phyloP scores from a whole-genome alignment of 2,888 invertebrate species.

The Dicyrtoma fusca region DNA sequence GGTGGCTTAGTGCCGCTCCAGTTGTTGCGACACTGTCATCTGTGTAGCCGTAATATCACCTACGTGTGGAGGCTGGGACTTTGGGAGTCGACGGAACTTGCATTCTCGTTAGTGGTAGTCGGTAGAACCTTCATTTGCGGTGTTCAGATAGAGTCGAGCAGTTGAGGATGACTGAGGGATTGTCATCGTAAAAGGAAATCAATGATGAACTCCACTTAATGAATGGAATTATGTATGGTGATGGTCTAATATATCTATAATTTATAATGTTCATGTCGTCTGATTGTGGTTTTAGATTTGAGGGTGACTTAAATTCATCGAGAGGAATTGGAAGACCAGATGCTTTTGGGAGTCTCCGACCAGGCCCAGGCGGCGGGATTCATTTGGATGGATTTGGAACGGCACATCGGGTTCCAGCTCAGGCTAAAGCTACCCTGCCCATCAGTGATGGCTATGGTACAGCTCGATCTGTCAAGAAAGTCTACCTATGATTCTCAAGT shows the following conservation, averaged over 20 bases:
- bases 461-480: conserved; percentile 56
- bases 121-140: neutral
- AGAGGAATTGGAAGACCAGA: conserved; percentile 44
- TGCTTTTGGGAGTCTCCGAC: conserved; percentile 55
- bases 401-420: conserved; percentile 51
- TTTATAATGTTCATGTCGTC: conserved; percentile 11
- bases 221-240: conserved; percentile 19
- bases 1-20: neutral
- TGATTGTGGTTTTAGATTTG: conserved; percentile 40
- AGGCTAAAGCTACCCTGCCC: conserved; percentile 51
- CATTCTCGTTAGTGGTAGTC: neutral
- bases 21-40: neutral
- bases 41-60: neutral
- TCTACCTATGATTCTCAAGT: conserved; percentile 52
- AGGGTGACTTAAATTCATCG: conserved; percentile 41
- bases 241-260: neutral
- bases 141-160: neutral
- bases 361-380: conserved; percentile 56
- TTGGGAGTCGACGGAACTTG: too few relatives aligned
- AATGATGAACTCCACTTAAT: conserved; percentile 32
- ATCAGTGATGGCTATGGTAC: conserved; percentile 56
- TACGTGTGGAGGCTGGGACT: neutral
- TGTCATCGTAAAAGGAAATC: conserved; percentile 24
- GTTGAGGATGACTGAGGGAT: conserved; percentile 27
- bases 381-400: conserved; percentile 56